phyloP scores from a whole-genome alignment of 2,113 vertebrate genomes.

The Bos javanicus region DNA sequence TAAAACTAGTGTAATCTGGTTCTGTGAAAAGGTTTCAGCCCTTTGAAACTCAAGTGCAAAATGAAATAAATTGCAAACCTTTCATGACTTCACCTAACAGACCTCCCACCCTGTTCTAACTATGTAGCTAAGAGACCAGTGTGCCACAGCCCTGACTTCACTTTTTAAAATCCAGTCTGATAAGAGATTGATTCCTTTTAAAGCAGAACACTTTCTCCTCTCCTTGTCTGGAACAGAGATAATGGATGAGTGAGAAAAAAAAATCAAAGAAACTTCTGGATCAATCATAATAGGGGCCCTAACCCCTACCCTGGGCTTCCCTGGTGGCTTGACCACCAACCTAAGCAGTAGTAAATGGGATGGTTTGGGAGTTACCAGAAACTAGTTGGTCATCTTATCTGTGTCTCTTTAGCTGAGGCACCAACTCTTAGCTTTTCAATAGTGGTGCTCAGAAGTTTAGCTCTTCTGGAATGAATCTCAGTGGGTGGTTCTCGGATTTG shows the following conservation, averaged over 20 bases:
- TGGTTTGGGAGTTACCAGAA: neutral
- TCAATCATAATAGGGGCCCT: neutral
- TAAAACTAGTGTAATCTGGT: neutral
- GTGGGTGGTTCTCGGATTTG: neutral
- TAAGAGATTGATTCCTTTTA: neutral
- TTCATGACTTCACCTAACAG: neutral
- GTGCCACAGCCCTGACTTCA: neutral
- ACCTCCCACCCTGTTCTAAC: neutral
- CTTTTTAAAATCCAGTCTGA: neutral
- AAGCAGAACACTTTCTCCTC: neutral
- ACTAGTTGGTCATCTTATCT: neutral
- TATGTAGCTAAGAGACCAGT: neutral
- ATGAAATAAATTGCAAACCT: neutral
- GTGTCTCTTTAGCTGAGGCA: neutral
- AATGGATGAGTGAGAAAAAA: neutral
- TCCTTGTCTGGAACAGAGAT: neutral
- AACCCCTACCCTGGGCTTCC: neutral
- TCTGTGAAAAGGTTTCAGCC: neutral
- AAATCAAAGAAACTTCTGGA: neutral
- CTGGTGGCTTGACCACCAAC: neutral
- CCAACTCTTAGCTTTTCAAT: constrained; percentile 29
- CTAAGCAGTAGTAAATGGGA: neutral
- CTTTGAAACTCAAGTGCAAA: neutral
- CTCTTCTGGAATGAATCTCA: neutral
- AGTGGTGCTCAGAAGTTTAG: neutral